Percentiles rank a stretch among this genome's conserved stretches.
phyloP scores from a whole-genome alignment of 2,797 vertebrate genomes.

The Pogonophryne albipinna region DNA sequence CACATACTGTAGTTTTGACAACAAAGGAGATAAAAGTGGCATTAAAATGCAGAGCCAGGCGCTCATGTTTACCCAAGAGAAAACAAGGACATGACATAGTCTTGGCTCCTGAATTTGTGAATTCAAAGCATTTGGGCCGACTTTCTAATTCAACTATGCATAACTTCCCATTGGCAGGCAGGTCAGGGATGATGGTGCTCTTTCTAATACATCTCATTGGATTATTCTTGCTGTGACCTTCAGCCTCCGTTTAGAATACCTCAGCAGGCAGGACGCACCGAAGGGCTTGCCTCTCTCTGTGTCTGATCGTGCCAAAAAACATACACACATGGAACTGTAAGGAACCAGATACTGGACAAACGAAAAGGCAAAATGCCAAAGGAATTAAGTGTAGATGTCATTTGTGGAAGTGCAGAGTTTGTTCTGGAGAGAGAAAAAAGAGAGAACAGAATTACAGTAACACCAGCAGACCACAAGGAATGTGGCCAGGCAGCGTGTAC shows the following conservation, averaged over 20 bases:
- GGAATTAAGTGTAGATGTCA: conserved; percentile 37
- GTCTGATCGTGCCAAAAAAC: conserved; percentile 15
- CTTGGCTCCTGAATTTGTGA: conserved; percentile 61
- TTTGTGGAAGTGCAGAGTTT: conserved; percentile 40
- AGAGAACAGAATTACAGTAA: conserved; percentile 67
- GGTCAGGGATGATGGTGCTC: conserved; percentile 50
- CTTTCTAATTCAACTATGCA: conserved; percentile 61
- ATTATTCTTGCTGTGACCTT: conserved; percentile 56
- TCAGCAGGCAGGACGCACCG: conserved; percentile 39
- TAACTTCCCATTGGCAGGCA: conserved; percentile 51
- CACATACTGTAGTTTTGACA: conserved; percentile 42
- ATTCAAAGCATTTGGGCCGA: conserved; percentile 57
- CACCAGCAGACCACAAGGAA: conserved; percentile 79
- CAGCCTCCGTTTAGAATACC: conserved; percentile 39
- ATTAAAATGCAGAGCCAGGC: conserved; percentile 56
- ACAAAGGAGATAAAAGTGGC: conserved; percentile 45
- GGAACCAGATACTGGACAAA: not conserved
- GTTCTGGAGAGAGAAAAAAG: conserved; percentile 53
- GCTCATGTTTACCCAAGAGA: conserved; percentile 56
- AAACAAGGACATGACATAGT: conserved; percentile 64
- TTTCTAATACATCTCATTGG: conserved; percentile 52
- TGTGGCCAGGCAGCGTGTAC: conserved; percentile 71
- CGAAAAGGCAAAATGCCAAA: conserved; percentile 7
- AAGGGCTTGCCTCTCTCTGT: conserved; percentile 9
- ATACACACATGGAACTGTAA: not conserved